Conservation (phyloP, 2,113 vertebrate species). For the Cephalophus harveyi region DNA sequence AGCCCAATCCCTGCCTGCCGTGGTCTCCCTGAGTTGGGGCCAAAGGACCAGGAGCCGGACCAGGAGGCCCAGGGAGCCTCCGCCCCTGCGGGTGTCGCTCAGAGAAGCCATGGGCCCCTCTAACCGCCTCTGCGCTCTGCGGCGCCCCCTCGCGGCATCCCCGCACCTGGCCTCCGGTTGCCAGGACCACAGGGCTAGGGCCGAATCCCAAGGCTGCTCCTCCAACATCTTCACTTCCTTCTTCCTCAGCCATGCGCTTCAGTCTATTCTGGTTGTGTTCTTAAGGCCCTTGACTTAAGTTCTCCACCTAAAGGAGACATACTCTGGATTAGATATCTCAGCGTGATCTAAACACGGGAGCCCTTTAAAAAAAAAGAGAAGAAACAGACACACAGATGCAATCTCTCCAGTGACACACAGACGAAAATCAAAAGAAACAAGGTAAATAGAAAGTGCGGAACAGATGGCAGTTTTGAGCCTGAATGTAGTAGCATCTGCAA, state of each 20-base stretch:
- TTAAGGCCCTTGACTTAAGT: not conserved
- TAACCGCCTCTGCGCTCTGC: not conserved
- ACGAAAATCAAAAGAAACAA: not conserved
- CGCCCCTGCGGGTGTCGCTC: not conserved
- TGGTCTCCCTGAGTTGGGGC: not conserved
- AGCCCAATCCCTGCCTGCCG: not conserved
- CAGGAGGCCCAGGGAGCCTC: not conserved
- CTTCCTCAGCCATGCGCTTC: not conserved
- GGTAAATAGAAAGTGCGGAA: not conserved
- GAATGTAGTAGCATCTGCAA: not conserved
- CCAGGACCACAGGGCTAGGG: not conserved
- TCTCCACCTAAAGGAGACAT: not conserved
- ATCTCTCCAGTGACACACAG: not conserved
- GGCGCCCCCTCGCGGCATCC: not conserved
- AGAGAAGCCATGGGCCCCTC: not conserved
- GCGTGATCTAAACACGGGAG: not conserved
- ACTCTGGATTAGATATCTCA: not conserved
- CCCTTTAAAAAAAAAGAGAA: not conserved
- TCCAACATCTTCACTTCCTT: not conserved
- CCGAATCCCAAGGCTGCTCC: not conserved
- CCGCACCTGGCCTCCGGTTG: no score
- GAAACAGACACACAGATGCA: not conserved
- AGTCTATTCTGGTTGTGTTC: not conserved
- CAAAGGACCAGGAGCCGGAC: not conserved
- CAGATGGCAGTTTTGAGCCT: not conserved